Conservation (phyloP, 2,888 invertebrate genomes). For the Pammene aurita region DNA sequence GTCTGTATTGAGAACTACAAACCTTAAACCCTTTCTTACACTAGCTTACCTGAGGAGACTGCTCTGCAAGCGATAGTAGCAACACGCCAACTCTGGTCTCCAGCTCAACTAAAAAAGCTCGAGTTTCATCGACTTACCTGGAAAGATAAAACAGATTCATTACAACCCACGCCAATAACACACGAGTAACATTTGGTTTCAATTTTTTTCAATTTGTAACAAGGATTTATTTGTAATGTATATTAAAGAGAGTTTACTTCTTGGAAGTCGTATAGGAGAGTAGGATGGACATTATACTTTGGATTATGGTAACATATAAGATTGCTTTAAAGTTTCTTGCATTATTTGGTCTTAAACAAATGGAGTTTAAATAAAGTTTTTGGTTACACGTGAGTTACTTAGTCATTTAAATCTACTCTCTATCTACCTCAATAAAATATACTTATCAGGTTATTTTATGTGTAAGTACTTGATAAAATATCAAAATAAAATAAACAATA, state of each 20-base stretch:
- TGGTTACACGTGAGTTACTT: too few species aligned
- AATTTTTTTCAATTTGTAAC: conserved; percentile 3
- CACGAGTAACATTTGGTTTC: conserved; percentile 24
- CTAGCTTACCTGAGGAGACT: not conserved
- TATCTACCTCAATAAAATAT: too few species aligned
- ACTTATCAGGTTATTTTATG: too few species aligned
- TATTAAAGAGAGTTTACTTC: not conserved
- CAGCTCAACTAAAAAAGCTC: conserved; percentile 52
- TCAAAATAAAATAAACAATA: too few species aligned
- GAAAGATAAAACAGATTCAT: conserved; percentile 70
- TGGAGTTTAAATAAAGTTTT: too few species aligned
- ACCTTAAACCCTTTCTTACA: not conserved
- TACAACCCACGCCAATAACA: conserved; percentile 30
- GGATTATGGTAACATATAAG: not conserved
- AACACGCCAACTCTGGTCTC: not conserved
- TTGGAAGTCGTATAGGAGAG: not conserved
- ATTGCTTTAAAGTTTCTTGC: too few species aligned
- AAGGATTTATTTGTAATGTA: conserved; percentile 6
- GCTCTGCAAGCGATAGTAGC: not conserved
- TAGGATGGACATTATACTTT: not conserved
- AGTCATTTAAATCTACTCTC: too few species aligned
- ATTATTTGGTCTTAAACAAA: too few species aligned
- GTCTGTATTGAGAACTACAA: too few species aligned
- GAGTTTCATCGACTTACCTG: conserved; percentile 77
- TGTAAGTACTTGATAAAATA: too few species aligned